Evolutionary conservation across 2,888 invertebrate species (phyloP).

Genomic region (Laothoe populi): DNA sequence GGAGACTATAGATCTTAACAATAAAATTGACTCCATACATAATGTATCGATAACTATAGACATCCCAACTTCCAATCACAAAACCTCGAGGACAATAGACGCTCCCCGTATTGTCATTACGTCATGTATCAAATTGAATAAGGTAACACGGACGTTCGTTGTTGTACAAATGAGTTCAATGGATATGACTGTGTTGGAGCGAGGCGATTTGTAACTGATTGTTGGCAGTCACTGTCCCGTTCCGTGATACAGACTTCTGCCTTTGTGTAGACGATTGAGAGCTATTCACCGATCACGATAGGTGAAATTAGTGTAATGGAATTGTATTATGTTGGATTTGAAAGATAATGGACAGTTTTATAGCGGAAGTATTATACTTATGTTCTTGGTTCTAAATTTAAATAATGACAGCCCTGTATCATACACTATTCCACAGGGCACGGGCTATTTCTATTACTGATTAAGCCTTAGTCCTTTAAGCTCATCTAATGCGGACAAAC

Average conservation of each 20-base stretch:
- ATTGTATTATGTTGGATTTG: not conserved
- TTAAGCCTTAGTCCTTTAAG: too few relatives aligned
- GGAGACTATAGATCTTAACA: too few relatives aligned
- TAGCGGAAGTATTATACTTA: not conserved
- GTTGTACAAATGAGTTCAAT: slow-evolving; percentile 65
- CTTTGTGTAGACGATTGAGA: slow-evolving; percentile 7
- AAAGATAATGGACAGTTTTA: not conserved
- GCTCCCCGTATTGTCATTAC: slow-evolving; percentile 20
- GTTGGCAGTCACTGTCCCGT: slow-evolving; percentile 15
- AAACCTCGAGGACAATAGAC: slow-evolving; percentile 5
- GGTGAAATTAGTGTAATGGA: not conserved
- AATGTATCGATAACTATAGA: too few relatives aligned
- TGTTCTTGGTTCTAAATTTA: too few relatives aligned
- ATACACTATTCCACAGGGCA: too few relatives aligned
- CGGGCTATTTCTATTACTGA: too few relatives aligned
- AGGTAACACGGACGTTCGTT: slow-evolving; percentile 55
- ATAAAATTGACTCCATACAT: too few relatives aligned
- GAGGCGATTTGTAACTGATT: slow-evolving; percentile 48
- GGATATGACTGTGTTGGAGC: slow-evolving; percentile 52
- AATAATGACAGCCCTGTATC: too few relatives aligned
- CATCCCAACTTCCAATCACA: too few relatives aligned
- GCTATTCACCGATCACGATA: not conserved
- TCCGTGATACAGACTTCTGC: slow-evolving; percentile 11
- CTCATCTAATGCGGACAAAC: too few relatives aligned
- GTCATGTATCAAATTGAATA: slow-evolving; percentile 62